Base-by-base conservation (phyloP, 2,888 invertebrate species). In the Eupithecia pulchellata region DNA sequence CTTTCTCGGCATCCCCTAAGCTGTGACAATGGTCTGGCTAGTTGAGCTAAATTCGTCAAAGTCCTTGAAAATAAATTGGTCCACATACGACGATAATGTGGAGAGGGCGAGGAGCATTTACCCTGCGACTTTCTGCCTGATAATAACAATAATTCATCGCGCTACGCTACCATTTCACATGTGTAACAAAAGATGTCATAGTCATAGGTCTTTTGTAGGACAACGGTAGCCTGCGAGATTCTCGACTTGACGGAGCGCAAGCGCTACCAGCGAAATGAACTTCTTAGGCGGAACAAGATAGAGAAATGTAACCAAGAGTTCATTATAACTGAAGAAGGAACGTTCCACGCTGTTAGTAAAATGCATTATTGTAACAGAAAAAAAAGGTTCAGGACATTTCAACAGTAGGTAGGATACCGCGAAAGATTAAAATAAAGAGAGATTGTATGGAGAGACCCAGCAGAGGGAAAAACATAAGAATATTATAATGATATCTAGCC, bases 271-370 rank as follows among this genome's bases (percentile, higher is more conserved):
- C 84, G 84, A 17, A 93, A 94, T 73, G 93, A 93, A 77, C 66
- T 86, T 52, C 70, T 93, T 29, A 79, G 87, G 69, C 84, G 84
- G 77, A 84, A 69, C 34, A 94, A 92, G 78, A 88, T 81, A 25
- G 93, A 92, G 58, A 92, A 91, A 78, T 93, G 93, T 71, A 84
- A 88, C 11, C 91, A 91, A 80, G 93, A 94, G 74, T 94, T 94
- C 71, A 88, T 93, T 60, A 93, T 94, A 52, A 93, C 91, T 2
- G 93, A 94, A 82, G 79, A 89, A 32, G 93, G 93, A 64, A 76
- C 82, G 5, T 87, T 80, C 72, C 85, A 89, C 80, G 89, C 90
- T 17, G 93, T 92, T 55, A 72, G 68, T 65, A 64, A 39, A 39
- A 25, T 25, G 25, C 42, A 47, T 47, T 47, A 9, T n/a, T n/a